These are phyloP conservation scores for Hylia prasina DNA, from an alignment of 2,113 vertebrate genomes.

Conservation along the genomic window DNA sequence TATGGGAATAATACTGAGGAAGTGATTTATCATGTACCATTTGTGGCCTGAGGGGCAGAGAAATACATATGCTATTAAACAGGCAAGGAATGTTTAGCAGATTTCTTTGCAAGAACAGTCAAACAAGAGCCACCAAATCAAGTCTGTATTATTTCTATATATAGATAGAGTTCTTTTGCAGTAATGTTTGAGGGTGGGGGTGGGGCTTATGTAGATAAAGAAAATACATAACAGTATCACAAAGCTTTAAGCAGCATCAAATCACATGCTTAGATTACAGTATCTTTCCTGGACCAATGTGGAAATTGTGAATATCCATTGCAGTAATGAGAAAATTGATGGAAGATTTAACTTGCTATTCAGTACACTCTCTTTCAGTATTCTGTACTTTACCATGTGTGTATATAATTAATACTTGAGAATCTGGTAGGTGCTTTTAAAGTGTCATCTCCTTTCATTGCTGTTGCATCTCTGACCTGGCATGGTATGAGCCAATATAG, in stretches of 20 bases:
- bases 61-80: conserved; percentile 38
- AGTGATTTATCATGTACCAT: not conserved
- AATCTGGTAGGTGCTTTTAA: not conserved
- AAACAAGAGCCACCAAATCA: conserved; percentile 55
- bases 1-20: not conserved
- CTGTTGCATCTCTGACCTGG: not conserved
- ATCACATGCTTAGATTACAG: conserved; percentile 36
- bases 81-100: not conserved
- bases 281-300: conserved; percentile 7
- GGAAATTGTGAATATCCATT: not conserved
- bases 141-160: conserved; percentile 51
- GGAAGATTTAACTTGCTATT: not conserved
- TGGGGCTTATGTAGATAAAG: conserved; percentile 30
- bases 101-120: conserved; percentile 33
- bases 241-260: conserved; percentile 53
- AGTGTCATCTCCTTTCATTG: conserved; percentile 8
- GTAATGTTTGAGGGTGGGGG: not conserved
- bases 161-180: conserved; percentile 24
- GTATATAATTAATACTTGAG: conserved; percentile 29
- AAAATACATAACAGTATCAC: conserved; percentile 29
- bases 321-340: not conserved
- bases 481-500: not conserved
- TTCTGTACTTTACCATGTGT: conserved; percentile 18
- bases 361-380: not conserved
- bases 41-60: not conserved